phyloP scores from a whole-genome alignment of 2,888 invertebrate genomes.

The Megamerina dolium region DNA sequence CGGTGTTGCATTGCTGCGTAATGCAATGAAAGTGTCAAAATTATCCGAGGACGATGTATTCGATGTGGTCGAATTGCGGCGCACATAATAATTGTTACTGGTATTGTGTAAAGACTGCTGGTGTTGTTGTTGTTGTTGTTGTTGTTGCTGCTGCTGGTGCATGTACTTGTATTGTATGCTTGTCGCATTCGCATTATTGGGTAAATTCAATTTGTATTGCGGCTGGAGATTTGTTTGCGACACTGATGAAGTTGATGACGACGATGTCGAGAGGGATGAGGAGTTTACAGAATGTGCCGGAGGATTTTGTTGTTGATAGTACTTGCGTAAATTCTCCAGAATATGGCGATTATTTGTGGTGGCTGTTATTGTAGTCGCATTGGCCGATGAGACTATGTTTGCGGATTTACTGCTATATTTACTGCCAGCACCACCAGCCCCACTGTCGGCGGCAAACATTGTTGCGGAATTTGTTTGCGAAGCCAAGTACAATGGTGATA shows the following conservation, averaged over 20 bases:
- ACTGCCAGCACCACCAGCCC: constrained; percentile 1
- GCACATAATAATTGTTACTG: constrained; percentile 22
- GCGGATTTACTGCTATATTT: constrained; percentile 5
- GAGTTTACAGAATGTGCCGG: constrained; percentile 37
- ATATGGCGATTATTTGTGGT: constrained; percentile 36
- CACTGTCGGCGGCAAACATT: constrained; percentile 4
- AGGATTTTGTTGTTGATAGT: constrained; percentile 35
- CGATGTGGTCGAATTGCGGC: constrained; percentile 41
- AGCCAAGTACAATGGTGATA: neutral
- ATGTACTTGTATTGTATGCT: constrained; percentile 16
- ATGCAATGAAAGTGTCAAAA: constrained; percentile 41
- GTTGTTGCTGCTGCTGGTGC: constrained; percentile 23
- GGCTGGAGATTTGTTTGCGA: constrained; percentile 28
- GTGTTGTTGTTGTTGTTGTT: constrained; percentile 14
- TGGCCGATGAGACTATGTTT: constrained; percentile 11
- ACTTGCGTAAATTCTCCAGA: constrained; percentile 44
- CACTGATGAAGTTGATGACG: constrained; percentile 43
- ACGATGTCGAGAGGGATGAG: constrained; percentile 40
- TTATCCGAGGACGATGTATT: constrained; percentile 43
- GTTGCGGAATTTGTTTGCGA: neutral
- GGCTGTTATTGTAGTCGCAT: constrained; percentile 16
- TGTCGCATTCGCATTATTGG: constrained; percentile 8
- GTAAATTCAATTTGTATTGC: constrained; percentile 9
- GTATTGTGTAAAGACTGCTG: too few species aligned
- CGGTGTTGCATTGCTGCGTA: constrained; percentile 27